These are phyloP conservation scores for Scolopax bukidnonensis DNA, from an alignment of 2,797 vertebrate genomes.

Conservation along the genomic window DNA sequence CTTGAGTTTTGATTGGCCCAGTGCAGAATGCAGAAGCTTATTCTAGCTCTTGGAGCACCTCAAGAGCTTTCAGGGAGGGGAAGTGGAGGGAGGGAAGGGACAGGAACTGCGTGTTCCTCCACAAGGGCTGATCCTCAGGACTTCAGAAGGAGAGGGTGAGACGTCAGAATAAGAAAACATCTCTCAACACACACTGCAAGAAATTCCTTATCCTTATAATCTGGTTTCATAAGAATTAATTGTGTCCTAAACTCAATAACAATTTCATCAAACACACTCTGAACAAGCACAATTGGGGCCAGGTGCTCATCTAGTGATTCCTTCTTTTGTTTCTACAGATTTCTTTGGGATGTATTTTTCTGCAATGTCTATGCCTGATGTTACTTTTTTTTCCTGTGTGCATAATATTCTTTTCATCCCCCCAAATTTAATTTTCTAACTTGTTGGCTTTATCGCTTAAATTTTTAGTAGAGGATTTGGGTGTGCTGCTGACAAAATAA, in stretches of 20 bases:
- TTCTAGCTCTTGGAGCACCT: not conserved
- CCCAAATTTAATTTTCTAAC: slow-evolving; percentile 70
- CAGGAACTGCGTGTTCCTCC: not conserved
- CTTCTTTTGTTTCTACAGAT: not conserved
- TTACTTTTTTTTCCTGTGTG: not conserved
- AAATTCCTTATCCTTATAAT: not conserved
- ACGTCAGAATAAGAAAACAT: not conserved
- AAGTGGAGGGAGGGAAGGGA: not conserved
- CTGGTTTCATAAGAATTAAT: not conserved
- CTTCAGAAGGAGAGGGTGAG: not conserved
- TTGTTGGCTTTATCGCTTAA: slow-evolving; percentile 69
- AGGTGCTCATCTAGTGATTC: not conserved
- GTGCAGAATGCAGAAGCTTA: not conserved
- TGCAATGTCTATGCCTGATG: not conserved
- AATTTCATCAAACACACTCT: not conserved
- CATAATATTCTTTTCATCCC: slow-evolving; percentile 45
- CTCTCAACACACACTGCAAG: not conserved
- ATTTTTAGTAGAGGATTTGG: slow-evolving; percentile 56
- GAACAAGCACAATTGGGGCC: not conserved
- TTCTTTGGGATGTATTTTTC: slow-evolving; percentile 4
- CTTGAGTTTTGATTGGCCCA: not conserved
- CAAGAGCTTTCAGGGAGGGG: not conserved
- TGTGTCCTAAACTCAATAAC: not conserved
- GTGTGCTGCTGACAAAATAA: slow-evolving; percentile 67
- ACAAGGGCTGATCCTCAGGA: not conserved